Conservation (phyloP, 1,140 invertebrate species). For the Sogatella furcifera region DNA sequence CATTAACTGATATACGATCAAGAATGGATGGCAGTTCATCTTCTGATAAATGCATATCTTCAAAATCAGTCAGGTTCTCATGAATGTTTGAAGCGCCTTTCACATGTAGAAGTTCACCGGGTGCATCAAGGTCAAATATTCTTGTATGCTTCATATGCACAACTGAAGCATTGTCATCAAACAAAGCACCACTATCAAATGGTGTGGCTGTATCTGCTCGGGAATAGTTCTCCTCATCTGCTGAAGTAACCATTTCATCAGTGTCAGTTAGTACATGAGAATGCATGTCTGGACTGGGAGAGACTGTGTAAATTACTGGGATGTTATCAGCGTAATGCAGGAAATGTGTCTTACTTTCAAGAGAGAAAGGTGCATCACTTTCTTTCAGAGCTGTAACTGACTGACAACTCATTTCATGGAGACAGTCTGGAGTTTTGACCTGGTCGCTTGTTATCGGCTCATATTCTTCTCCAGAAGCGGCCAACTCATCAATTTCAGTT, state of each 20-base stretch:
- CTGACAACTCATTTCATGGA: conserved; percentile 23
- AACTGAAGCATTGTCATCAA: conserved; percentile 29
- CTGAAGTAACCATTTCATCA: conserved; percentile 40
- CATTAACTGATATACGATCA: conserved; percentile 17
- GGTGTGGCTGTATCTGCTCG: conserved; percentile 25
- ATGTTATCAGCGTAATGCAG: conserved; percentile 3
- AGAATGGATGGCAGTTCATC: conserved; percentile 16
- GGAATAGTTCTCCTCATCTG: conserved; percentile 32
- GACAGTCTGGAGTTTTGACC: conserved; percentile 24
- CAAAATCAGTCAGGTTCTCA: conserved; percentile 38
- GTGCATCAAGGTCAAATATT: conserved; percentile 32
- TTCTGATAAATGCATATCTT: conserved; percentile 34
- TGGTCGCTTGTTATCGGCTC: conserved; percentile 14
- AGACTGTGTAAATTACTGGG: conserved; percentile 15
- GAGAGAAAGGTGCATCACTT: conserved; percentile 23
- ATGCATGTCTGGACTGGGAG: conserved; percentile 19
- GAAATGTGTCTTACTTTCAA: conserved; percentile 16
- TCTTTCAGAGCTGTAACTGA: conserved; percentile 25
- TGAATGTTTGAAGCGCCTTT: conserved; percentile 31
- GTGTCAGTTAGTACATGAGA: conserved; percentile 33
- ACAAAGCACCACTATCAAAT: conserved; percentile 19
- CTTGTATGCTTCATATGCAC: conserved; percentile 33
- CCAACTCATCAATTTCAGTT: conserved; percentile 27
- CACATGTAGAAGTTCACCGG: conserved; percentile 37
- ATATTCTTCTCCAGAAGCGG: conserved; percentile 27